Percentiles rank a stretch among this genome's conserved stretches.
Evolutionary conservation across 1,140 invertebrate genomes (phyloP).

Genomic region (Odontomachus brunneus): DNA sequence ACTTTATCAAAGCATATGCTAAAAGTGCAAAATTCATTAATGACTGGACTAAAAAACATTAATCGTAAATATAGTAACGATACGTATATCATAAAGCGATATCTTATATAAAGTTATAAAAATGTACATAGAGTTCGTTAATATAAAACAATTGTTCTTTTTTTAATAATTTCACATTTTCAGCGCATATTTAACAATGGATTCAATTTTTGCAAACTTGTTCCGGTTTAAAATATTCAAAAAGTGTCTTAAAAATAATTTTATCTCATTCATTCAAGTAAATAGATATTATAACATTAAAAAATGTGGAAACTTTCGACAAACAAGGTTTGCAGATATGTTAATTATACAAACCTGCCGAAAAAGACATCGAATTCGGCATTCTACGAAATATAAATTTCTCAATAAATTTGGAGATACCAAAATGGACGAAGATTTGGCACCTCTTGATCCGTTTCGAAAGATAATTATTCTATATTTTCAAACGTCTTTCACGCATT

Average conservation of each 20-base stretch:
- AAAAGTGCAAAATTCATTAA: conserved; percentile 13
- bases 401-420: conserved; percentile 16
- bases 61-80: conserved; percentile 40
- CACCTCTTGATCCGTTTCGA: neutral
- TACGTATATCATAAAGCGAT: conserved; percentile 15
- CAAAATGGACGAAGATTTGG: conserved; percentile 13
- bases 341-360: no score
- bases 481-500: conserved; percentile 7
- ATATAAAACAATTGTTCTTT: conserved; percentile 20
- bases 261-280: conserved; percentile 6
- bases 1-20: conserved; percentile 24
- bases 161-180: neutral
- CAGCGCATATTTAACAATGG: neutral
- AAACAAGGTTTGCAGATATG: neutral
- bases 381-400: conserved; percentile 29
- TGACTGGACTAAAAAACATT: conserved; percentile 4
- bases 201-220: conserved; percentile 19
- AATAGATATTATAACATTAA: conserved; percentile 22
- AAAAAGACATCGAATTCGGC: no score
- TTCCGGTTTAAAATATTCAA: conserved; percentile 11
- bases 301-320: neutral
- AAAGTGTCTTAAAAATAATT: no score
- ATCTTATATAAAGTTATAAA: conserved; percentile 34
- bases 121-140: conserved; percentile 11
- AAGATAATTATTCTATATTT: conserved; percentile 31